Evolutionary conservation across 1,140 invertebrate genomes (phyloP), one percentile per base, ranked within the genome.

Genomic region (Drosophila parabipectinata): DNA sequence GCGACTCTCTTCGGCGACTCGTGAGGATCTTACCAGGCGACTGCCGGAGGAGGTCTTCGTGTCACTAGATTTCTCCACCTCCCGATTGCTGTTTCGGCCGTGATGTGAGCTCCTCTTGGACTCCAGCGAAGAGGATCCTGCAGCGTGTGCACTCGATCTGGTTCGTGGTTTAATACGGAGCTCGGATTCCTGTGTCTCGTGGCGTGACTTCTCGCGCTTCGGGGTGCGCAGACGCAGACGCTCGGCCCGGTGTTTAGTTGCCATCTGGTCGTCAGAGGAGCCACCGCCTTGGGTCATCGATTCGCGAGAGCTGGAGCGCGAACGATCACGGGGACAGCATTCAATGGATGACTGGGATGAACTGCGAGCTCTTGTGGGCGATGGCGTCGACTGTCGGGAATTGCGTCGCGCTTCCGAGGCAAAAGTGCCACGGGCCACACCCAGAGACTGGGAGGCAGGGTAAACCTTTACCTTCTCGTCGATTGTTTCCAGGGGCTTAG

Each of bases 341-440:
- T 91, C 90, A 6, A 90, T 69, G 2, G 91, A 91, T 0, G 91
- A 91, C 30, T 90, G 85, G 9, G 91, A 91, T 0, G 91, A 91
- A 64, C 82, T 87, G 62, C 91, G 91, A 24, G 77, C 87, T 3
- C 84, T 67, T 0, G 76, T 73, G 1, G 89, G 85, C 10, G 89
- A 91, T 0, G 90, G 79, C 2, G 89, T 89, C 9, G 82, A 80
- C 9, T 84, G 77, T 0, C 85, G 71, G 18, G 90, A 81, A 14
- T 82, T 80, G 12, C 87, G 80, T 8, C 84, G 84, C 1, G 90
- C 90, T 64, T 90, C 90, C 21, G 90, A 91, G 34, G 90, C 73
- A 7, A 88, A 85, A 0, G 83, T 91, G 24, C 78, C 68, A 3
- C 90, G 90, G 4, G 83, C 66, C 28, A 91, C 90, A 26, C 63